Percentiles rank a stretch among this genome's conserved stretches.
phyloP scores from a whole-genome alignment of 2,797 vertebrate genomes.

The Urophycis tenuis region DNA sequence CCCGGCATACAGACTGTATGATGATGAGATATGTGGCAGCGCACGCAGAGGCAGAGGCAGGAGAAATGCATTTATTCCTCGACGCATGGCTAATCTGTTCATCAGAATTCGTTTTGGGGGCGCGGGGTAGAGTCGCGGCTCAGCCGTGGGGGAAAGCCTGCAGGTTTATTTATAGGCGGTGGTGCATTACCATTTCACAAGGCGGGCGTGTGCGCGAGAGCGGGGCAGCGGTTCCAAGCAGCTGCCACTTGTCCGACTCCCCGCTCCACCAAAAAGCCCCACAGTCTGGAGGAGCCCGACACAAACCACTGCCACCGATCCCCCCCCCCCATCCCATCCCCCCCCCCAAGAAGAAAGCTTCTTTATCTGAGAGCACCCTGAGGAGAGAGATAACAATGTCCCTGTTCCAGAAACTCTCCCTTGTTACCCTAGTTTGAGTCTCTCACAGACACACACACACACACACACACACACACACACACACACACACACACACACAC shows the following conservation, averaged over 20 bases:
- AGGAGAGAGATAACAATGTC: constrained; percentile 50
- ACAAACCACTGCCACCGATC: constrained; percentile 20
- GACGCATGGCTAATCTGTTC: background rate
- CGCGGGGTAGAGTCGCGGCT: background rate
- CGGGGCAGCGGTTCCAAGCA: constrained; percentile 29
- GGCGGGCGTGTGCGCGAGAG: too few relatives aligned
- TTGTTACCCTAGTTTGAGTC: background rate
- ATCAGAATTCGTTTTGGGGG: background rate
- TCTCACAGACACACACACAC: too few relatives aligned
- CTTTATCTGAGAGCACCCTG: constrained; percentile 49
- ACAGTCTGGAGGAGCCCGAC: constrained; percentile 24
- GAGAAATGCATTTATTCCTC: background rate
- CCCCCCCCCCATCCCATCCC: constrained; percentile 6
- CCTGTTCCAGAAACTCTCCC: constrained; percentile 22
- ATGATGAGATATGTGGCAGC: background rate
- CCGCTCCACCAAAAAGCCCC: constrained; percentile 17
- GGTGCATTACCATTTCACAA: constrained; percentile 43
- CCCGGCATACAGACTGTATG: background rate
- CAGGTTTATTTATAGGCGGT: constrained; percentile 37
- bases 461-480: constrained; percentile 6
- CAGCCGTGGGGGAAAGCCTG: constrained; percentile 27
- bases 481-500: constrained; percentile 12
- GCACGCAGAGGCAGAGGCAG: background rate
- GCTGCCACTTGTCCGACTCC: constrained; percentile 32
- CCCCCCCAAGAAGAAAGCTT: constrained; percentile 16